Evolutionary conservation across 1,140 invertebrate genomes (phyloP), one percentile per base, ranked within the genome.

Genomic region (Nasonia longicornis): DNA sequence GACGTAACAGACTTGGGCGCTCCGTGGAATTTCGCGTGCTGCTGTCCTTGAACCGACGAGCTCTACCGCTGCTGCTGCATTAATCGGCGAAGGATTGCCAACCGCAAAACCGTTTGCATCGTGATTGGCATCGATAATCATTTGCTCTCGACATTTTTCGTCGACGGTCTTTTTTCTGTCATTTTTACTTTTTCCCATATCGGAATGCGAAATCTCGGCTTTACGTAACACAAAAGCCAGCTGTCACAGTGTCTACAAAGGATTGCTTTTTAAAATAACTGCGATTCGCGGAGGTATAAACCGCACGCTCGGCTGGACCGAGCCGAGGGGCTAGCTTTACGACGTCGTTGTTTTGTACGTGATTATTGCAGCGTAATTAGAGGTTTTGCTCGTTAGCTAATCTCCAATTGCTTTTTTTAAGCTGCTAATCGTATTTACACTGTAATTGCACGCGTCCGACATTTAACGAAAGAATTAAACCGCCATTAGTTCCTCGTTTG

Each of bases 361-460:
- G 67, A 77, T 81, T 81, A 77, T 58, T 48, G 20, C 45, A 26
- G 74, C n/a, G 75, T 77, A 81, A 81, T 81, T 81, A 77, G 48
- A 81, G 75, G 80, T 81, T 77, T 77, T 81, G 35, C 80, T 77
- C 80, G 74, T 77, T 81, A 77, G 80, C 74, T 31, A 77, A 75
- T 52, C 14, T 20, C 48, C 31, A 74, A 67, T 67, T 48, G 72
- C 35, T 75, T 66, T 80, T 80, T 80, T 52, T 77, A 26, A 71
- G n/a, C 20, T 45, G 35, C 72, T 42, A 80, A 80, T 69, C 42
- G 29, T 58, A 11, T 74, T 80, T 67, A 67, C 42, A 20, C 22
- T 69, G 16, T 74, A 67, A 74, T 80, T 80, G 7, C 52, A 0
- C 69, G 7, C 52, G 10, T 7, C 52, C 4, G 42, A 73, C 16